These are phyloP conservation scores for Cantharis nigra DNA, from an alignment of 2,888 invertebrate species.

Conservation along the genomic window DNA sequence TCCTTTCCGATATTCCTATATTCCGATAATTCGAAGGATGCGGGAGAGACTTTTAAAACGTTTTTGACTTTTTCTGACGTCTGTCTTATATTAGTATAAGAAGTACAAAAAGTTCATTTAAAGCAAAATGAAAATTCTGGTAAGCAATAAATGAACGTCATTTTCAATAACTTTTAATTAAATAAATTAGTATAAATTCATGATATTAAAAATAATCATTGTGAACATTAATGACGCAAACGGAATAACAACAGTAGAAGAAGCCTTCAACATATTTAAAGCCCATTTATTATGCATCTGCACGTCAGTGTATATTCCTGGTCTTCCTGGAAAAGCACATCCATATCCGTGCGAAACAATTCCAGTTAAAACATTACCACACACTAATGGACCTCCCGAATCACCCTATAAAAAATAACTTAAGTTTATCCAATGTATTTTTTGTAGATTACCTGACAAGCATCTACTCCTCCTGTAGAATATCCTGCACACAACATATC, in stretches of 20 bases:
- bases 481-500: constrained; percentile 36
- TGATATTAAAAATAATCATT: neutral
- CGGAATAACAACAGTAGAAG: neutral
- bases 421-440: constrained; percentile 12
- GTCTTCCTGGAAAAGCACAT: constrained; percentile 24
- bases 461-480: constrained; percentile 15
- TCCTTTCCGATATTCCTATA: no score
- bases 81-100: no score
- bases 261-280: constrained; percentile 1
- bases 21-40: no score
- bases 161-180: no score
- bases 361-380: constrained; percentile 40
- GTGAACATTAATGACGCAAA: neutral
- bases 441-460: constrained; percentile 30
- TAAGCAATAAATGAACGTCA: no score
- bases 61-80: no score
- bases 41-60: no score
- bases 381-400: constrained; percentile 48
- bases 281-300: constrained; percentile 27
- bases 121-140: no score
- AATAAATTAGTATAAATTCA: no score
- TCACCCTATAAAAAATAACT: neutral
- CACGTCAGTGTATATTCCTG: constrained; percentile 34
- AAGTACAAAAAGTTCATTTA: no score
- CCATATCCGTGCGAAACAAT: constrained; percentile 45